These are phyloP conservation scores for Chironomus striatipennis DNA, from an alignment of 1,140 invertebrate species.

Conservation along the genomic window DNA sequence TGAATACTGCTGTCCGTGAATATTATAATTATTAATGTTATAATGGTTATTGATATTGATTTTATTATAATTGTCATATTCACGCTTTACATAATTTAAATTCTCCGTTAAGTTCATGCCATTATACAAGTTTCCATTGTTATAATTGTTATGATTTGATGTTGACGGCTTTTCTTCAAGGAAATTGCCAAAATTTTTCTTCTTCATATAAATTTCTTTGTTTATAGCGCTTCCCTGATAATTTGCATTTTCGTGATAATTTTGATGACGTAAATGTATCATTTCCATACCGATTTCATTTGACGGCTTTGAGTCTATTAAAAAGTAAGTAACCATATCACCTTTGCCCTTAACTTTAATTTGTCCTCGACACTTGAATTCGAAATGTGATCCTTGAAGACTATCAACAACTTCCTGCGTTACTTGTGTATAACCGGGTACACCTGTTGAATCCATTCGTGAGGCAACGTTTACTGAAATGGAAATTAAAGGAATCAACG, in stretches of 20 bases:
- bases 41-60: conserved; percentile 18
- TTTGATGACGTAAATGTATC: not conserved
- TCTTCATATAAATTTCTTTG: conserved; percentile 17
- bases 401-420: conserved; percentile 64
- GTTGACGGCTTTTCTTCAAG: not conserved
- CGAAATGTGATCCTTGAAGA: conserved; percentile 38
- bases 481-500: not conserved
- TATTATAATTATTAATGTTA: conserved; percentile 27
- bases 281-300: conserved; percentile 16
- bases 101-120: conserved; percentile 4
- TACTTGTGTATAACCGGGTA: conserved; percentile 77
- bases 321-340: conserved; percentile 87
- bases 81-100: conserved; percentile 11
- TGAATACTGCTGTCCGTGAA: conserved; percentile 29
- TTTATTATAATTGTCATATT: conserved; percentile 24
- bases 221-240: conserved; percentile 16
- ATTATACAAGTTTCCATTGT: not conserved
- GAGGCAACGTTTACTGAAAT: conserved; percentile 66
- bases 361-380: conserved; percentile 60
- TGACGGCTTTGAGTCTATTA: conserved; percentile 47
- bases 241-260: conserved; percentile 16
- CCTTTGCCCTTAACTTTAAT: conserved; percentile 91
- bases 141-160: not conserved
- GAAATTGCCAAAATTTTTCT: conserved; percentile 9
- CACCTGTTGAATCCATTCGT: conserved; percentile 77